Base-by-base conservation (phyloP, 2,888 invertebrate species). In the Diarsia dahlii region DNA sequence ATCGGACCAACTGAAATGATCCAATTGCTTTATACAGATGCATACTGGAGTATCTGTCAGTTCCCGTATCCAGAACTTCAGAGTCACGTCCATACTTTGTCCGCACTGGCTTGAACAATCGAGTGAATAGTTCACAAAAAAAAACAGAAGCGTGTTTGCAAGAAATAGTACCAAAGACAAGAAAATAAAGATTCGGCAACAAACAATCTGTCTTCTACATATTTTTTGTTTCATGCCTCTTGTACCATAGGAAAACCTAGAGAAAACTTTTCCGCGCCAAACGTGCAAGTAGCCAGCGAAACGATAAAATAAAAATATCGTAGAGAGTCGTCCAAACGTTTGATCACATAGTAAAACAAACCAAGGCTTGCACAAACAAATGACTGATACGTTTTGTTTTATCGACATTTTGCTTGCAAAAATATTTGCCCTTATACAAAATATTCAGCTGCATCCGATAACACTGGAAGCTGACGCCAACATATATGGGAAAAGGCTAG, bases 331-430 rank as follows among this genome's bases (percentile, higher is more conserved):
- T 54, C 52, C 62, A 45, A 58, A 52, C 56, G 46, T 34, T 34
- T 58, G 54, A 74, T 56, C 56, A 50, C 80, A 56, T 50, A 60
- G 64, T 64, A 58, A 64, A 81, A 81, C 46, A 65, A 75, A 73
- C 46, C 18, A 65, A 23, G 56, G 39, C 34, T 62, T 76, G 56
- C 1, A 58, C 50, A 60, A 78, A 80, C 39, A 72, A 54, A 72
- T n/a, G 34, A 81, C 23, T 58, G 75, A 64, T 58, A 81, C 23
- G 28, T 65, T 81, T 52, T 60, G 58, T 65, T 81, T 46, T n/a
- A 23, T 13, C 8, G 45, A 54, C 39, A 48, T 56, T 64, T 52
- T 20, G 15, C 52, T 64, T 58, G 10, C 34, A 12, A 23, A 48
- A 63, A 81, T 64, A 58, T 81, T 64, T 64, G 3, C 20, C 3